Conservation (phyloP, 2,888 invertebrate species). For the Pyrrhosoma nymphula region DNA sequence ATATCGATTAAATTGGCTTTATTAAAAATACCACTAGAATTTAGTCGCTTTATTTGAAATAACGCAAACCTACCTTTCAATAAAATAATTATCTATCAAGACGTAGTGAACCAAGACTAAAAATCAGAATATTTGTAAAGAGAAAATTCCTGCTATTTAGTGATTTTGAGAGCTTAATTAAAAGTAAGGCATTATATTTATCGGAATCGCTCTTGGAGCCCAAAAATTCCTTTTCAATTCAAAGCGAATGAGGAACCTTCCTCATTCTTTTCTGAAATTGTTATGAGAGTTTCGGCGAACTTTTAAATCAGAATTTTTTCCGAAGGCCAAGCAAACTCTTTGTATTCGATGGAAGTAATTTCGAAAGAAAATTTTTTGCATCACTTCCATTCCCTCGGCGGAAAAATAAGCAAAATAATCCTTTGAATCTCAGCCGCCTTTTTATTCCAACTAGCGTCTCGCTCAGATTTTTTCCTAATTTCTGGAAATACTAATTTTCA, state of each 20-base stretch:
- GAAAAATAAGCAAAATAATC: not conserved
- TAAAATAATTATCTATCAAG: no score
- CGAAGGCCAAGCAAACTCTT: not conserved
- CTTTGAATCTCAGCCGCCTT: not conserved
- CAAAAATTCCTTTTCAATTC: not conserved
- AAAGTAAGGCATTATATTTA: no score
- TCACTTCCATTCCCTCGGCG: not conserved
- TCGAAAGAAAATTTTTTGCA: not conserved
- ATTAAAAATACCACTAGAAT: no score
- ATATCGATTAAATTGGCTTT: no score
- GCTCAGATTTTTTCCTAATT: not conserved
- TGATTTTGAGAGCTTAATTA: no score
- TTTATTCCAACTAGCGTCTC: not conserved
- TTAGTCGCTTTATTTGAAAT: no score
- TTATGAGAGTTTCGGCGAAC: not conserved
- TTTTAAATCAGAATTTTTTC: not conserved
- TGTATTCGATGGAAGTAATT: not conserved
- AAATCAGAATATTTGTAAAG: no score
- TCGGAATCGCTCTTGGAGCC: no score
- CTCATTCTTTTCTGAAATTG: not conserved
- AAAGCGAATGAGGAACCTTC: not conserved
- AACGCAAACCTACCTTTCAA: no score
- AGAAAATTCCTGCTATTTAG: no score
- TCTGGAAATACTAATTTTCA: not conserved
- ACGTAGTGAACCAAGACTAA: no score